Evolutionary conservation across 35 echinoderm and acorn worm genomes (phyloP).

Genomic region (Apostichopus californicus): DNA sequence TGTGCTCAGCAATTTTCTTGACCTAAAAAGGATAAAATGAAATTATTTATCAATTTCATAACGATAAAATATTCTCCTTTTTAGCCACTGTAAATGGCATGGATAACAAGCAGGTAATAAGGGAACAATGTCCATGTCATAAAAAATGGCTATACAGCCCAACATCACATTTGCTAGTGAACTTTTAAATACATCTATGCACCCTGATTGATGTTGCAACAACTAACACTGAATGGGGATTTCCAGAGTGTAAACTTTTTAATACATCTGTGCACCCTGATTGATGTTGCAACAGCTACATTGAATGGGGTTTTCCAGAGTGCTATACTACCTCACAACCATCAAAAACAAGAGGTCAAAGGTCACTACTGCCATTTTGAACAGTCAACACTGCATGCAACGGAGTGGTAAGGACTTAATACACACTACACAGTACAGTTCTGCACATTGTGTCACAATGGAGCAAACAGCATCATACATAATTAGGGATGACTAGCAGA

Average conservation of each 20-base stretch:
- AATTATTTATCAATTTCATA: too few species aligned
- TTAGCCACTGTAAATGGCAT: too few species aligned
- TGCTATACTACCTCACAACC: background rate
- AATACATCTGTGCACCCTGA: background rate
- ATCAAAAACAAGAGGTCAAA: background rate
- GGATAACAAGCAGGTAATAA: too few species aligned
- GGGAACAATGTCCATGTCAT: too few species aligned
- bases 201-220: background rate
- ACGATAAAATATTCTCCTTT: background rate
- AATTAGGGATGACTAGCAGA: too few species aligned
- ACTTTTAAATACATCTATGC: background rate
- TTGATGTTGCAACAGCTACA: background rate
- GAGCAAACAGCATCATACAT: too few species aligned
- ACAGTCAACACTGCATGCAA: background rate
- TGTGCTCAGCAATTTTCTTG: slow-evolving; percentile 87
- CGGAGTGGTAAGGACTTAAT: background rate
- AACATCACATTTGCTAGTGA: too few species aligned
- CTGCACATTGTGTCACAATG: background rate
- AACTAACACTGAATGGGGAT: background rate
- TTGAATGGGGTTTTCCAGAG: background rate
- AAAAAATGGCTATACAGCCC: too few species aligned
- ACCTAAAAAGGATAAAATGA: slow-evolving; percentile 62
- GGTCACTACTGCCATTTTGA: background rate
- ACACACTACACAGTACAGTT: background rate
- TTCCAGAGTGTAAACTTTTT: background rate